These are phyloP conservation scores for Drosophila subquinaria DNA, from an alignment of 2,888 invertebrate genomes.

Conservation along the genomic window DNA sequence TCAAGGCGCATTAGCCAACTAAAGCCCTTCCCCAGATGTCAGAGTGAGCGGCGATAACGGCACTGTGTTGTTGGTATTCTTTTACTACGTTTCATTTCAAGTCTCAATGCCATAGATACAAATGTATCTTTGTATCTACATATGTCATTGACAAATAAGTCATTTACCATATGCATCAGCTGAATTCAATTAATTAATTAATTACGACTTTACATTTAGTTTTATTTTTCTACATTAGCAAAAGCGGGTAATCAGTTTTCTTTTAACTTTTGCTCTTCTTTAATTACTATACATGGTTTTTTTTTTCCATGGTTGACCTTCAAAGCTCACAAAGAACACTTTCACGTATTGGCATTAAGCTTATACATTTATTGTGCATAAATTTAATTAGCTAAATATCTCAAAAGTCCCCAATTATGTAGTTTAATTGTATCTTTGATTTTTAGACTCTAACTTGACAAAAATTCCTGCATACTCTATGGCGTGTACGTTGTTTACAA, in stretches of 20 bases:
- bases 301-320: neutral
- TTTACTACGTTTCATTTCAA: neutral
- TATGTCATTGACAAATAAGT: conserved; percentile 3
- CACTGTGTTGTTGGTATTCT: conserved; percentile 2
- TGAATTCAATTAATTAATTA: conserved; percentile 39
- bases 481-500: too few species aligned
- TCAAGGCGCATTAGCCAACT: conserved; percentile 47
- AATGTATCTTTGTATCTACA: conserved; percentile 19
- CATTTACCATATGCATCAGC: conserved; percentile 13
- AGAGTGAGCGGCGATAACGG: conserved; percentile 15
- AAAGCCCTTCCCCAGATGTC: conserved; percentile 45
- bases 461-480: too few species aligned
- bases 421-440: too few species aligned
- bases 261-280: neutral
- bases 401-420: too few species aligned
- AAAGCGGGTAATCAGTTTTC: neutral
- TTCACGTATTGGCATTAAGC: neutral
- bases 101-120: neutral
- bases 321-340: neutral
- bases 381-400: neutral
- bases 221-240: neutral
- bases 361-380: neutral
- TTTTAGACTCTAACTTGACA: too few species aligned
- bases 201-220: conserved; percentile 12
- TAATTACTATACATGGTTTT: conserved; percentile 1